phyloP scores from a whole-genome alignment of 2,797 vertebrate genomes.

The Perodicticus potto region DNA sequence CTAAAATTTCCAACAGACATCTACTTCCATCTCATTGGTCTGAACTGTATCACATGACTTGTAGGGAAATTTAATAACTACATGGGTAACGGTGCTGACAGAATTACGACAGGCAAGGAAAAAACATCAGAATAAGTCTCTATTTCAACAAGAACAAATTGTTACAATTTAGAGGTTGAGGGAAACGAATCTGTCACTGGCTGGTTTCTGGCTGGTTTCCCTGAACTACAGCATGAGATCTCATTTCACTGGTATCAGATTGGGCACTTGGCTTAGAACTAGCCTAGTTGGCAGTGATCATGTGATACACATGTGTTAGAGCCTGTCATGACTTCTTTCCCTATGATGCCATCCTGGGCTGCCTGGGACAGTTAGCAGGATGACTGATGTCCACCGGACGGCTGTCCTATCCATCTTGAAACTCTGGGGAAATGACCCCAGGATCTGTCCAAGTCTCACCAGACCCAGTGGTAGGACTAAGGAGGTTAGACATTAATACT shows the following conservation, averaged over 20 bases:
- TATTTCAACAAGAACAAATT: background rate
- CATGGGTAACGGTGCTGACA: background rate
- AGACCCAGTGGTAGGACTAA: background rate
- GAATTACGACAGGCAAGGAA: background rate
- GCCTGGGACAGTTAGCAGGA: background rate
- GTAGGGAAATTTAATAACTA: background rate
- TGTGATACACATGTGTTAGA: background rate
- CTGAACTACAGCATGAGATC: background rate
- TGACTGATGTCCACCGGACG: background rate
- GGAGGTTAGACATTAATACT: background rate
- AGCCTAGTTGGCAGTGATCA: background rate
- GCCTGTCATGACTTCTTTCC: background rate
- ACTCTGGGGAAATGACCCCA: background rate
- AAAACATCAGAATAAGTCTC: background rate
- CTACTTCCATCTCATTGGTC: background rate
- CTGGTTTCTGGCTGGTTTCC: constrained; percentile 38
- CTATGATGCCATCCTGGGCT: background rate
- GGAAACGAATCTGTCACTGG: background rate
- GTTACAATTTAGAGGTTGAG: background rate
- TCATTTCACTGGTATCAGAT: background rate
- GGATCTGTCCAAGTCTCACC: background rate
- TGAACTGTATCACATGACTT: background rate
- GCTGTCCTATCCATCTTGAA: background rate
- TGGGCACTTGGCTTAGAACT: background rate
- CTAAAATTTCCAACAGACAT: background rate